Percentiles rank a stretch among this genome's conserved stretches.
Conservation (phyloP, 2,797 vertebrate genomes). For the Gymnodraco acuticeps region DNA sequence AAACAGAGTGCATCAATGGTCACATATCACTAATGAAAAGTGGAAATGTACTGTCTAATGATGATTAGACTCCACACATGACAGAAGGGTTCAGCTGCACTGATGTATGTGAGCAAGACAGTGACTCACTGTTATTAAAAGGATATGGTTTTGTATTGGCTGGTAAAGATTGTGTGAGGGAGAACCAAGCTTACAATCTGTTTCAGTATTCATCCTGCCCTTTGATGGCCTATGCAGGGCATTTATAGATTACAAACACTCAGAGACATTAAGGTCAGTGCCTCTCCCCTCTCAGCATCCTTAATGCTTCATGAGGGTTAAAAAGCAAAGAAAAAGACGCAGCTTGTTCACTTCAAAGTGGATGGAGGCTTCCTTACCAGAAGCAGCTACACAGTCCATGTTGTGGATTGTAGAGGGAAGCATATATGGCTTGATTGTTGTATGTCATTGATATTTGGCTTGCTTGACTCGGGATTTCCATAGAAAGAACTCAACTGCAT, state of each 20-base stretch:
- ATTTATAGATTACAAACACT: constrained; percentile 30
- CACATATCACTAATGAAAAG: too few relatives aligned
- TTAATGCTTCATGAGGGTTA: constrained; percentile 48
- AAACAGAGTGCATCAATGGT: too few relatives aligned
- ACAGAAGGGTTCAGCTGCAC: too few relatives aligned
- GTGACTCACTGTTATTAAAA: too few relatives aligned
- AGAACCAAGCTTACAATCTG: too few relatives aligned
- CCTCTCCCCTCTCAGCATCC: constrained; percentile 33
- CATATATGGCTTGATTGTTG: constrained; percentile 42
- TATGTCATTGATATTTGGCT: constrained; percentile 50
- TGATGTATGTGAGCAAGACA: too few relatives aligned
- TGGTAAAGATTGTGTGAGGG: too few relatives aligned
- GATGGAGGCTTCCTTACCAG: constrained; percentile 35
- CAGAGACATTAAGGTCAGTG: constrained; percentile 56
- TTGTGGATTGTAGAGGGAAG: not conserved
- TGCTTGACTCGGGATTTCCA: constrained; percentile 44
- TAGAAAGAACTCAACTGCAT: constrained; percentile 58
- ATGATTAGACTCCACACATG: too few relatives aligned
- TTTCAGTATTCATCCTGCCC: not conserved
- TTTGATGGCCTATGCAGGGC: constrained; percentile 36
- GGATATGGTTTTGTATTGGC: too few relatives aligned
- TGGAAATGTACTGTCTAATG: too few relatives aligned
- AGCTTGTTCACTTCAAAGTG: constrained; percentile 60
- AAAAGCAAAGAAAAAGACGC: constrained; percentile 31
- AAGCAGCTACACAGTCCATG: constrained; percentile 9